These are phyloP conservation scores for Matsumyia berberina DNA, from an alignment of 2,888 invertebrate species.

Conservation along the genomic window DNA sequence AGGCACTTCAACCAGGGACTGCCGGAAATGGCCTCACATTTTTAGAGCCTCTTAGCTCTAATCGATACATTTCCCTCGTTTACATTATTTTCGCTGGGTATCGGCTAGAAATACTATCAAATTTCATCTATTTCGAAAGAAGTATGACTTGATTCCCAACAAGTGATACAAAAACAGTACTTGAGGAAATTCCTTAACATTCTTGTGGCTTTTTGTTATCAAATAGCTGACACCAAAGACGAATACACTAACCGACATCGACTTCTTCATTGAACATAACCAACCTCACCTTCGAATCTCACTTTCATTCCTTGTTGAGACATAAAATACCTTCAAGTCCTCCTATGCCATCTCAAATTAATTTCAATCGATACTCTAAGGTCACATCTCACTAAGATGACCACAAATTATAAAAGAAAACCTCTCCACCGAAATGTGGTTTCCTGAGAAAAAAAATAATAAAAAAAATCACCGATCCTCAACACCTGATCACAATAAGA, in stretches of 20 bases:
- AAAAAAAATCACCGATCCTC: neutral
- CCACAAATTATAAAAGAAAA: constrained; percentile 4
- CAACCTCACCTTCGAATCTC: constrained; percentile 30
- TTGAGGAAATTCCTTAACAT: neutral
- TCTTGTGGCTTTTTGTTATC: constrained; percentile 13
- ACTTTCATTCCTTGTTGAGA: constrained; percentile 45
- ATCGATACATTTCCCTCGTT: too few species aligned
- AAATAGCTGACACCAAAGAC: constrained; percentile 1
- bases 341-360: constrained; percentile 14
- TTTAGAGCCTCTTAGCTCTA: too few species aligned
- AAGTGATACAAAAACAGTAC: too few species aligned
- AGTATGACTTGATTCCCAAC: too few species aligned
- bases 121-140: too few species aligned
- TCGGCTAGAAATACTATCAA: too few species aligned
- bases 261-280: neutral
- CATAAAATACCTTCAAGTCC: constrained; percentile 29
- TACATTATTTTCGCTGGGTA: too few species aligned
- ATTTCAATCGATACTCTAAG: constrained; percentile 31
- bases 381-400: constrained; percentile 15
- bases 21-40: too few species aligned
- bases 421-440: constrained; percentile 48
- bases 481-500: constrained; percentile 17
- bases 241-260: neutral
- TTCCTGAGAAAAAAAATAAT: constrained; percentile 15
- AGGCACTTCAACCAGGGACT: too few species aligned